These are phyloP conservation scores for Martes martes DNA, from an alignment of 2,113 vertebrate species.

Conservation along the genomic window DNA sequence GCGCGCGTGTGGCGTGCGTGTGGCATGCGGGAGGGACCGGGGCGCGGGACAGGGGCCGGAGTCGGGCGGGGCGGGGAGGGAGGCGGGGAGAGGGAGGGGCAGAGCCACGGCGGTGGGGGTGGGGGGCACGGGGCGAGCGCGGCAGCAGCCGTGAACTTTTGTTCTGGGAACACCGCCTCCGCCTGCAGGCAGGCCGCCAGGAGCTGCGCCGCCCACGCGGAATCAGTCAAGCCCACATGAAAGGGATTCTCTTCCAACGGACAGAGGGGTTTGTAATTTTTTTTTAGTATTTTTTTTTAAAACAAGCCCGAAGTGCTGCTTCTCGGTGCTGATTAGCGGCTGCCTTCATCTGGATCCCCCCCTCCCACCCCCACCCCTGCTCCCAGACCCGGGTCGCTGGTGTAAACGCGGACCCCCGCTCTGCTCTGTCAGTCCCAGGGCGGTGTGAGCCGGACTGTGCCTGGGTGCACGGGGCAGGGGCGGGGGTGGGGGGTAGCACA, in stretches of 20 bases:
- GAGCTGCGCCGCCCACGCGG: slow-evolving; percentile 53
- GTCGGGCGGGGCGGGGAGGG: background rate
- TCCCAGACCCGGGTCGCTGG: background rate
- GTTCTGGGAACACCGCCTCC: slow-evolving; percentile 73
- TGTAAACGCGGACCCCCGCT: background rate
- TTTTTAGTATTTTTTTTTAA: too few relatives aligned
- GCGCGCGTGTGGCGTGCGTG: too few relatives aligned
- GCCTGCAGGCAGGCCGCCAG: background rate
- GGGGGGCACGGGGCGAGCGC: background rate
- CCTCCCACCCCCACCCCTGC: too few relatives aligned
- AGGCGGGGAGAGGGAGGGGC: background rate
- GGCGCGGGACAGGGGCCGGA: background rate
- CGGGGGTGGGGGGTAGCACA: too few relatives aligned
- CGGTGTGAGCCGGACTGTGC: too few relatives aligned
- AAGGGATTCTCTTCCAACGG: slow-evolving; percentile 48
- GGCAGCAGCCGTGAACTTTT: slow-evolving; percentile 73
- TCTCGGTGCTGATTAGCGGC: background rate
- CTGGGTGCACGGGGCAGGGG: too few relatives aligned
- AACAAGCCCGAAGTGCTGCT: background rate
- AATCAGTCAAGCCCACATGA: background rate
- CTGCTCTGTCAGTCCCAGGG: too few relatives aligned
- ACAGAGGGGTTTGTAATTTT: background rate
- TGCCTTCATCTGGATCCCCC: background rate
- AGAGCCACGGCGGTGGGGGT: background rate
- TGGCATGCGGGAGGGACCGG: too few relatives aligned